These are phyloP conservation scores for Delia radicum DNA, from an alignment of 1,140 invertebrate genomes.

Conservation along the genomic window DNA sequence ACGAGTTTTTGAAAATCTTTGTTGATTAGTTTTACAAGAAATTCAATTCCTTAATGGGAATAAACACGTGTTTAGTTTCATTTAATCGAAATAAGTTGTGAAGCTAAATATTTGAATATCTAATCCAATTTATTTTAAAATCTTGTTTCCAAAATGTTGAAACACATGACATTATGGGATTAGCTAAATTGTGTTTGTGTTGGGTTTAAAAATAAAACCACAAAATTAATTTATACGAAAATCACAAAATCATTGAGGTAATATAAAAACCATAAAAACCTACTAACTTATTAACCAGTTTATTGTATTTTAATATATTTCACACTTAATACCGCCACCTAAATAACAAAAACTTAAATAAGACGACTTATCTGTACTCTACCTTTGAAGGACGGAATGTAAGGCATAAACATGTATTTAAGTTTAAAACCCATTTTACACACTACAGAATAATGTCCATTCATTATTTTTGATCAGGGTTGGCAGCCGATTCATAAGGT, in stretches of 20 bases:
- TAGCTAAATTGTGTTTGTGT: background rate
- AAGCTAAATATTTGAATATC: background rate
- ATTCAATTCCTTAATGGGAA: too few species aligned
- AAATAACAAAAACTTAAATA: too few species aligned
- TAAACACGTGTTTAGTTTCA: background rate
- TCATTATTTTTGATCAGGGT: too few species aligned
- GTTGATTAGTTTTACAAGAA: too few species aligned
- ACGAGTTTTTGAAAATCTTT: too few species aligned
- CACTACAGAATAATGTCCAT: too few species aligned
- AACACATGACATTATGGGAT: background rate
- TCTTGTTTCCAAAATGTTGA: background rate
- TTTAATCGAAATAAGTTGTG: background rate
- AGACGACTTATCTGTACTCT: too few species aligned
- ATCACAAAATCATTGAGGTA: background rate
- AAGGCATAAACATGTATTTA: too few species aligned
- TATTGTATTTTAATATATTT: background rate
- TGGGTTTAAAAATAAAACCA: background rate
- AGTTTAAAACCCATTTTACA: too few species aligned
- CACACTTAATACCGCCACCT: constrained; percentile 1
- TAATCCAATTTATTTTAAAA: background rate
- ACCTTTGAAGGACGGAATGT: too few species aligned
- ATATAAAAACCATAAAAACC: background rate
- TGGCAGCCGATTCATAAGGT: too few species aligned
- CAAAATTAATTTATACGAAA: background rate
- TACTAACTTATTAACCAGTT: constrained; percentile 6